Conservation (phyloP, 2,888 invertebrate species). For the Lithophane semibrunnea region DNA sequence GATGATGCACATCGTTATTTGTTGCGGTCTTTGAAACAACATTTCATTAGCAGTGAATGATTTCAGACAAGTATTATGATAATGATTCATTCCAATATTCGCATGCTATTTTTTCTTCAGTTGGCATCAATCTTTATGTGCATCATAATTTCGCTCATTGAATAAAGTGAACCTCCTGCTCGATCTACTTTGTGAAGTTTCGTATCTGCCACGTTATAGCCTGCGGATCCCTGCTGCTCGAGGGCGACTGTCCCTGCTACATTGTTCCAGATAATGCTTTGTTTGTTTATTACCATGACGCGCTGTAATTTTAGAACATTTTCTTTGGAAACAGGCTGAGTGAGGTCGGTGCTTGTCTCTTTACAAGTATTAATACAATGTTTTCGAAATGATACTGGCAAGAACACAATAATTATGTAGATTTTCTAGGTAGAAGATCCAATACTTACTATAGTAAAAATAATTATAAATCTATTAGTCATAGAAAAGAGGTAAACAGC, state of each 20-base stretch:
- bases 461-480: background rate
- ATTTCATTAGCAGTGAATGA: background rate
- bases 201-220: slow-evolving; percentile 47
- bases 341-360: slow-evolving; percentile 37
- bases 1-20: background rate
- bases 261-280: slow-evolving; percentile 61
- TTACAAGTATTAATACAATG: slow-evolving; percentile 24
- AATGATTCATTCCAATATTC: background rate
- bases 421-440: slow-evolving; percentile 9
- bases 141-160: background rate
- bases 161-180: slow-evolving; percentile 8
- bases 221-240: slow-evolving; percentile 50
- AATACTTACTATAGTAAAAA: slow-evolving; percentile 2
- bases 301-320: slow-evolving; percentile 58
- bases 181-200: slow-evolving; percentile 16
- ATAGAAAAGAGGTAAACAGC: background rate
- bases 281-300: slow-evolving; percentile 65
- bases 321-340: slow-evolving; percentile 52
- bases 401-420: slow-evolving; percentile 14
- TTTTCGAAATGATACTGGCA: slow-evolving; percentile 8
- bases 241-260: slow-evolving; percentile 58
- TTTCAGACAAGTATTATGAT: background rate
- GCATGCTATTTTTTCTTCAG: background rate
- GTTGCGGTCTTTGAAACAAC: background rate
- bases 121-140: too few relatives aligned